Evolutionary conservation across 1,140 invertebrate genomes (phyloP).

Genomic region (Panagrolaimus sp.): DNA sequence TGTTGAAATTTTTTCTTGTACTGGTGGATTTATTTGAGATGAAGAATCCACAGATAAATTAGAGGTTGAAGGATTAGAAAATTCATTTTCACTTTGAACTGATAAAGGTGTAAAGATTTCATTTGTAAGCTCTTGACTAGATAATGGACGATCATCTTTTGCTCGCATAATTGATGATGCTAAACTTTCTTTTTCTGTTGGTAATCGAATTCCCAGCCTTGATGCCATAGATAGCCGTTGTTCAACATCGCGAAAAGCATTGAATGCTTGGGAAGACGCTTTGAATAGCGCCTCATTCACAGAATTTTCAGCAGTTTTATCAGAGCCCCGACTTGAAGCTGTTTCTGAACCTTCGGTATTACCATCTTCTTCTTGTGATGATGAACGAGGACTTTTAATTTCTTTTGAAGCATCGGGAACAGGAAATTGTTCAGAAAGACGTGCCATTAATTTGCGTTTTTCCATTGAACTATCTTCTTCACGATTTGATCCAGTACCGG

Average conservation of each 20-base stretch:
- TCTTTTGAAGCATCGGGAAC: neutral
- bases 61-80: neutral
- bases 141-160: too few species aligned
- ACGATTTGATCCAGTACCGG: neutral
- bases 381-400: neutral
- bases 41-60: neutral
- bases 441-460: neutral
- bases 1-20: neutral
- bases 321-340: neutral
- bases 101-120: too few species aligned
- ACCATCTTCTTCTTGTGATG: neutral
- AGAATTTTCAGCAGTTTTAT: neutral
- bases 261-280: neutral
- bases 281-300: neutral
- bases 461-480: neutral
- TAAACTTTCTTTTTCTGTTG: neutral
- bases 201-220: neutral
- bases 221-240: neutral
- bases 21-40: neutral
- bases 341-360: neutral
- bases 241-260: constrained; percentile 1
- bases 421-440: neutral
- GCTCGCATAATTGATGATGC: neutral
- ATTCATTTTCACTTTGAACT: neutral
- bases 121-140: too few species aligned